Evolutionary conservation across 1,140 invertebrate genomes (phyloP).

Genomic region (Dinoponera quadriceps): DNA sequence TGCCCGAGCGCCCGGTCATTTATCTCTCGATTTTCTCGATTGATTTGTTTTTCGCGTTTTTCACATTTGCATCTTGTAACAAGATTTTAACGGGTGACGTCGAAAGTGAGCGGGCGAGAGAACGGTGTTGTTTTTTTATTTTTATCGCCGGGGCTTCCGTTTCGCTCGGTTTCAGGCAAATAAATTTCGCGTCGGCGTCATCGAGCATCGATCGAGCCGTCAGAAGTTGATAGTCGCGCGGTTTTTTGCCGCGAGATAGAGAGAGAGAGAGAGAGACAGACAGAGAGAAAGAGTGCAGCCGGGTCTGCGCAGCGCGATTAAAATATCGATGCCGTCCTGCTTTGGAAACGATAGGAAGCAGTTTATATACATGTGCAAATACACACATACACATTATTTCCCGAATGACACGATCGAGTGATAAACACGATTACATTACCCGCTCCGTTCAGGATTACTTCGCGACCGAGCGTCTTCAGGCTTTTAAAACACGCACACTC

Average conservation of each 20-base stretch:
- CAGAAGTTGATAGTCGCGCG: slow-evolving; percentile 42
- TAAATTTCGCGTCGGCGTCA: slow-evolving; percentile 33
- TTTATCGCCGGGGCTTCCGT: not conserved
- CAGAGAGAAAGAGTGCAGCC: not conserved
- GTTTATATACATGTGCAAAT: not conserved
- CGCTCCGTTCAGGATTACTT: slow-evolving; percentile 3
- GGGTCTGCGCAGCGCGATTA: slow-evolving; percentile 25
- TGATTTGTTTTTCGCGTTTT: not conserved
- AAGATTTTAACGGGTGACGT: not conserved
- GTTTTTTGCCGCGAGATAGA: slow-evolving; percentile 30
- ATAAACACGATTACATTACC: not conserved
- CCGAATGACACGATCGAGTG: not conserved
- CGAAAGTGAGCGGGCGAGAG: not conserved
- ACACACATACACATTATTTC: too few relatives aligned
- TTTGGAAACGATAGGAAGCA: slow-evolving; percentile 33
- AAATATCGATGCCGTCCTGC: slow-evolving; percentile 29
- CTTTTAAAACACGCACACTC: too few relatives aligned
- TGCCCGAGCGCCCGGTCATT: not conserved
- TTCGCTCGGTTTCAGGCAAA: slow-evolving; percentile 10
- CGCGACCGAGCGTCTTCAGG: not conserved
- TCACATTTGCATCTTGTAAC: not conserved
- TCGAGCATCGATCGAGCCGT: slow-evolving; percentile 31
- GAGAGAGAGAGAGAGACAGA: not conserved
- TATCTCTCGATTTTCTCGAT: not conserved
- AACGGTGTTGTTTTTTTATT: not conserved